A percentile compares a stretch with the other conserved stretches of the same genome.
phyloP scores from a whole-genome alignment of 2,113 vertebrate species.

The Illadopsis cleaveri region DNA sequence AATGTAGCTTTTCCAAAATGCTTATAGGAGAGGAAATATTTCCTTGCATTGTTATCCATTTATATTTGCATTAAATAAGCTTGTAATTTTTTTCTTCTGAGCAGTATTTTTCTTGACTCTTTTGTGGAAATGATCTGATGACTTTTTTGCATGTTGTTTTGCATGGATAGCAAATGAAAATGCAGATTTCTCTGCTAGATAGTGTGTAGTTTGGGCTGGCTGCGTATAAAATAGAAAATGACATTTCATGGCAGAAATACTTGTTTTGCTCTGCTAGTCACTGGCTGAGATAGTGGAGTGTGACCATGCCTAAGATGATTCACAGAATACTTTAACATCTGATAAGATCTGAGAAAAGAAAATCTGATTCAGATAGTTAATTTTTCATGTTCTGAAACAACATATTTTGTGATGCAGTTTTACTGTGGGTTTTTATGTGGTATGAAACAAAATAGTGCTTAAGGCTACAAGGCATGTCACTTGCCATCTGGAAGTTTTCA shows the following conservation, averaged over 20 bases:
- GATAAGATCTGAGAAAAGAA: neutral
- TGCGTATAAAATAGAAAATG: neutral
- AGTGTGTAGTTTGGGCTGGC: neutral
- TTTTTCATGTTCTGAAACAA: neutral
- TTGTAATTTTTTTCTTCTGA: neutral
- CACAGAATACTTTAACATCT: neutral
- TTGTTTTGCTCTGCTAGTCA: neutral
- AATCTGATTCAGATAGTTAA: neutral
- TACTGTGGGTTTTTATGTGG: neutral
- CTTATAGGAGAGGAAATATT: neutral
- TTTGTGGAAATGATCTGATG: neutral
- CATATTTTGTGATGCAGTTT: neutral
- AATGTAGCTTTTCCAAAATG: neutral
- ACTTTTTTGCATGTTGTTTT: neutral
- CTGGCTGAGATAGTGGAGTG: neutral
- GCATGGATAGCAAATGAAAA: neutral
- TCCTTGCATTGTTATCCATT: neutral
- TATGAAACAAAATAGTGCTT: neutral
- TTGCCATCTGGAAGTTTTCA: neutral
- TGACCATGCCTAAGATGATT: neutral
- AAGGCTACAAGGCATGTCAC: rapidly evolving
- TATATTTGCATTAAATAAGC: neutral
- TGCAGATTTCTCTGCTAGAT: neutral
- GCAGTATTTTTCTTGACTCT: neutral
- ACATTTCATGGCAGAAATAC: neutral